phyloP scores from a whole-genome alignment of 1,140 invertebrate genomes.

The Lanistes nyassanus region DNA sequence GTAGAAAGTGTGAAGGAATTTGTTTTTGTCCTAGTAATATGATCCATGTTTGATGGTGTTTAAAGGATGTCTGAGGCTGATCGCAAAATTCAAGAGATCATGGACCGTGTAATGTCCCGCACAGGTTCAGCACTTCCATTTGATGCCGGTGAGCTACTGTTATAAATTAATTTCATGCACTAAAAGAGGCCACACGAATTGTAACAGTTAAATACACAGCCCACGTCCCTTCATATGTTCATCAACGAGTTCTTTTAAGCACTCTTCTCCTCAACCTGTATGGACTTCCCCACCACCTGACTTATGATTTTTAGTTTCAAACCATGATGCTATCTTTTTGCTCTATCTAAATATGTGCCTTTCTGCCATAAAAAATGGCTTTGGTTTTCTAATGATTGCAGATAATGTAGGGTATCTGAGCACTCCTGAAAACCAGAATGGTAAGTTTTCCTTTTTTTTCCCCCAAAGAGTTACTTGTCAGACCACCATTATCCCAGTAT shows the following conservation, averaged over 20 bases:
- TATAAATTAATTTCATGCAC: neutral
- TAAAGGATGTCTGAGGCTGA: conserved; percentile 57
- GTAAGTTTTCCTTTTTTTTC: too few relatives aligned
- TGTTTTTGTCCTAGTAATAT: too few relatives aligned
- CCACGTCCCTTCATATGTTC: too few relatives aligned
- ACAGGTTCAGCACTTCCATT: conserved; percentile 30
- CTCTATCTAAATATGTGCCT: too few relatives aligned
- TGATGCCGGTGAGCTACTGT: conserved; percentile 33
- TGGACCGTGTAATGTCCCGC: conserved; percentile 56
- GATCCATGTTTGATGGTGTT: conserved; percentile 7
- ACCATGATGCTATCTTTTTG: too few relatives aligned
- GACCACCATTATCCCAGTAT: too few relatives aligned
- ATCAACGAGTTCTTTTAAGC: neutral
- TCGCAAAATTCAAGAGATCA: conserved; percentile 59
- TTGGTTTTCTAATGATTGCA: conserved; percentile 9
- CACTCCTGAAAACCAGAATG: conserved; percentile 3
- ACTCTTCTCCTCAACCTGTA: too few relatives aligned
- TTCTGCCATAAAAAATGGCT: too few relatives aligned
- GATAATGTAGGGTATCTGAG: conserved; percentile 10
- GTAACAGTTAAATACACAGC: neutral
- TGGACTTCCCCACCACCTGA: too few relatives aligned
- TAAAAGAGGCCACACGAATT: neutral
- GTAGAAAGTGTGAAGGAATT: too few relatives aligned
- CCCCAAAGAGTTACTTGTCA: too few relatives aligned
- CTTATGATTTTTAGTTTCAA: too few relatives aligned